Percentiles rank a stretch among this genome's conserved stretches.
Conservation (phyloP, 2,888 invertebrate species). For the Resseliella maxima region DNA sequence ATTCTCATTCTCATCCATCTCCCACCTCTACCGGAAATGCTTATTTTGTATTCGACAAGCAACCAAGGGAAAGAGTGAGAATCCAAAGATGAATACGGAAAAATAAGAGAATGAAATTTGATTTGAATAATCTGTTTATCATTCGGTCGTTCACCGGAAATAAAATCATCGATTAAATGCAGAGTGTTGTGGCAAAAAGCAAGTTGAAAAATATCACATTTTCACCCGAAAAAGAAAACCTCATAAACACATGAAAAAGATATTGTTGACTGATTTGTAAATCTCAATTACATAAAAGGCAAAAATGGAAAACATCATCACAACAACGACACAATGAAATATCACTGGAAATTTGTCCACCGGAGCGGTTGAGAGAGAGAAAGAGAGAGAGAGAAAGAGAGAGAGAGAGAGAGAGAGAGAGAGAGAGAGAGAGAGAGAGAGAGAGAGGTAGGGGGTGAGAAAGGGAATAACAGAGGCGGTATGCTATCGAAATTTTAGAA, state of each 20-base stretch:
- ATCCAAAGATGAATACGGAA: too few species aligned
- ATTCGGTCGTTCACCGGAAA: background rate
- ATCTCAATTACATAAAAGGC: background rate
- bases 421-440: too few species aligned
- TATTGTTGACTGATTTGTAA: background rate
- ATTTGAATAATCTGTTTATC: constrained; percentile 33
- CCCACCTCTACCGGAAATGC: too few species aligned
- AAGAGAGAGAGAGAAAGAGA: too few species aligned
- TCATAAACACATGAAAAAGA: background rate
- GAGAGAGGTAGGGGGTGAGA: too few species aligned
- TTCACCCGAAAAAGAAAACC: background rate
- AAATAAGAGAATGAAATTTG: background rate
- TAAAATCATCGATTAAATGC: background rate
- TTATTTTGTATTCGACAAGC: too few species aligned
- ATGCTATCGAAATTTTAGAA: background rate
- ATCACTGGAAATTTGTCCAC: background rate
- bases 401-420: too few species aligned
- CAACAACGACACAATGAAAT: background rate
- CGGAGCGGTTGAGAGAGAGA: too few species aligned
- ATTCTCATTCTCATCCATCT: too few species aligned
- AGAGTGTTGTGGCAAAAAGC: background rate
- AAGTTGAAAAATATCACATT: too few species aligned
- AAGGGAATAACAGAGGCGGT: too few species aligned
- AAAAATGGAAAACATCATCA: background rate
- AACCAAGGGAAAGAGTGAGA: too few species aligned